Evolutionary conservation across 37 sponge, comb jelly and placozoan genomes (phyloP).

Genomic region (Dysidea cf. avara): DNA sequence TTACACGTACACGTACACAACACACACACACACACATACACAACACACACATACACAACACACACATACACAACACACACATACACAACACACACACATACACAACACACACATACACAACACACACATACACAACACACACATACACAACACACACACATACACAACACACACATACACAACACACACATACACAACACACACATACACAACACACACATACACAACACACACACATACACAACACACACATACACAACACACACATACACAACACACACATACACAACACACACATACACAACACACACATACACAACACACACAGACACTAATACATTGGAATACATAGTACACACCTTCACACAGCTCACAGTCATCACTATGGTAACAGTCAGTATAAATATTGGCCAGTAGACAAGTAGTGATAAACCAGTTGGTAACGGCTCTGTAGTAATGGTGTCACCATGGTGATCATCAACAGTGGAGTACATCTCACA

Average conservation of each 20-base stretch:
- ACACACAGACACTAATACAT: constrained; percentile 18
- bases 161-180: constrained; percentile 15
- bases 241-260: constrained; percentile 27
- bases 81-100: constrained; percentile 18
- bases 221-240: constrained; percentile 16
- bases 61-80: constrained; percentile 38
- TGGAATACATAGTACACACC: background rate
- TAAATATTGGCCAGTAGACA: too few relatives aligned
- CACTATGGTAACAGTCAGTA: background rate
- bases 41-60: constrained; percentile 38
- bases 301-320: constrained; percentile 40
- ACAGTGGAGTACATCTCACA: background rate
- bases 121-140: constrained; percentile 40
- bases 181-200: constrained; percentile 40
- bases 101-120: constrained; percentile 36
- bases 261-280: too few relatives aligned
- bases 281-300: constrained; percentile 32
- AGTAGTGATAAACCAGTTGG: too few relatives aligned
- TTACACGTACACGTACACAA: constrained; percentile 24
- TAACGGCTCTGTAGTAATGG: background rate
- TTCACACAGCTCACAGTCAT: background rate
- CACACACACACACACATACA: constrained; percentile 17
- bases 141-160: constrained; percentile 23
- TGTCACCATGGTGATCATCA: background rate
- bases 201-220: constrained; percentile 24